Conservation (phyloP, 2,113 vertebrate genomes). For the Hyla sarda region DNA sequence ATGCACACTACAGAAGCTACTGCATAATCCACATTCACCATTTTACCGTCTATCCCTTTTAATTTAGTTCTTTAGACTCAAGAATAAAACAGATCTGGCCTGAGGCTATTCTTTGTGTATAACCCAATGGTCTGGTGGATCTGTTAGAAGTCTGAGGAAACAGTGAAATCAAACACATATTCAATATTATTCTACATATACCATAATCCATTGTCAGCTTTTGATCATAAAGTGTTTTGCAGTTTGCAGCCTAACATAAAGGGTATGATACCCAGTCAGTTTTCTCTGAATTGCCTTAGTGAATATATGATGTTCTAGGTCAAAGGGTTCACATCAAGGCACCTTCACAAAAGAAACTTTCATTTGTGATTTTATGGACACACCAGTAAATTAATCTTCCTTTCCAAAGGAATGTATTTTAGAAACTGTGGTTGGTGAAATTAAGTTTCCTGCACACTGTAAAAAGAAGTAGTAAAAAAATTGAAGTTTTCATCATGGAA, state of each 20-base stretch:
- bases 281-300: constrained; percentile 72
- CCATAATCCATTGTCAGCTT: constrained; percentile 65
- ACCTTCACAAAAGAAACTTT: constrained; percentile 67
- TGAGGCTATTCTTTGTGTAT: not conserved
- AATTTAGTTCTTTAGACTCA: not conserved
- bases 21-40: not conserved
- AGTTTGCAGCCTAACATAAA: constrained; percentile 66
- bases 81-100: not conserved
- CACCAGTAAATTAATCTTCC: constrained; percentile 29
- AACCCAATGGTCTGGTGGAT: constrained; percentile 62
- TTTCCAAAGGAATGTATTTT: constrained; percentile 28
- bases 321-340: constrained; percentile 70
- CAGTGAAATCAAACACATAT: constrained; percentile 64
- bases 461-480: constrained; percentile 49
- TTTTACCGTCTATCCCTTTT: not conserved
- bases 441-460: constrained; percentile 25
- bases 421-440: constrained; percentile 16
- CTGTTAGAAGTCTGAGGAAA: constrained; percentile 62
- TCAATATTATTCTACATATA: constrained; percentile 62
- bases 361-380: constrained; percentile 69
- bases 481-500: constrained; percentile 64
- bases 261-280: constrained; percentile 70
- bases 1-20: not conserved
- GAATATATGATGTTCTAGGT: constrained; percentile 72
- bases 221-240: constrained; percentile 68